These are phyloP conservation scores for Littorina saxatilis DNA, from an alignment of 1,140 invertebrate genomes.

Conservation along the genomic window DNA sequence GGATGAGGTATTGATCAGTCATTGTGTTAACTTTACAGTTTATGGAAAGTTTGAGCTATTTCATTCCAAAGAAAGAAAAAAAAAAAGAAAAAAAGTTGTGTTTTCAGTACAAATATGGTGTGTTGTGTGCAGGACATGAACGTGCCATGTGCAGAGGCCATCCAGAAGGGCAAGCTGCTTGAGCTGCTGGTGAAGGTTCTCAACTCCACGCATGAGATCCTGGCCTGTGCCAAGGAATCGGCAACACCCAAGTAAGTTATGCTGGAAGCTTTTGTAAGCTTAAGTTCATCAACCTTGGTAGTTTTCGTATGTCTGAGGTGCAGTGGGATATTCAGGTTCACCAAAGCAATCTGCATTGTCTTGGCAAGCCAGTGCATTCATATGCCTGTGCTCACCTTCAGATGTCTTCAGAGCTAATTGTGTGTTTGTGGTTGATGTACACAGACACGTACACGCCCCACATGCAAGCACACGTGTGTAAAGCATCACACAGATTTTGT, in stretches of 20 bases:
- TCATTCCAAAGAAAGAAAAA: too few relatives aligned
- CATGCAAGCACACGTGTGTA: too few relatives aligned
- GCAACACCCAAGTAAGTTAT: constrained; percentile 62
- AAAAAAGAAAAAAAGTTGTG: too few relatives aligned
- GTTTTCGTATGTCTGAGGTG: neutral
- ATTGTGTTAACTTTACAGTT: too few relatives aligned
- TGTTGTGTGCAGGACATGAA: constrained; percentile 81
- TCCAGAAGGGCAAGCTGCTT: constrained; percentile 76
- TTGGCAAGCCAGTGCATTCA: neutral
- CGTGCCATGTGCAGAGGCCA: constrained; percentile 81
- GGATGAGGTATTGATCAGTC: neutral
- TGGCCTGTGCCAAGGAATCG: constrained; percentile 25
- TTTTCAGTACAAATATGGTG: too few relatives aligned
- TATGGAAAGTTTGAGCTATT: too few relatives aligned
- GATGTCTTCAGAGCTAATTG: too few relatives aligned
- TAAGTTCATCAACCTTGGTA: neutral
- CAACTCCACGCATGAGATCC: constrained; percentile 54
- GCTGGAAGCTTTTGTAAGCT: neutral
- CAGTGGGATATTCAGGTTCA: neutral
- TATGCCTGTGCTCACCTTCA: neutral
- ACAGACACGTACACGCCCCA: too few relatives aligned
- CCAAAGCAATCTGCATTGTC: neutral
- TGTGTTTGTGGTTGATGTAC: too few relatives aligned
- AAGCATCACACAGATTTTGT: too few relatives aligned
- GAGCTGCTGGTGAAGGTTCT: constrained; percentile 79